Evolutionary conservation across 2,797 vertebrate genomes (phyloP), one percentile per base, ranked within the genome.

Genomic region (Bradypus variegatus): DNA sequence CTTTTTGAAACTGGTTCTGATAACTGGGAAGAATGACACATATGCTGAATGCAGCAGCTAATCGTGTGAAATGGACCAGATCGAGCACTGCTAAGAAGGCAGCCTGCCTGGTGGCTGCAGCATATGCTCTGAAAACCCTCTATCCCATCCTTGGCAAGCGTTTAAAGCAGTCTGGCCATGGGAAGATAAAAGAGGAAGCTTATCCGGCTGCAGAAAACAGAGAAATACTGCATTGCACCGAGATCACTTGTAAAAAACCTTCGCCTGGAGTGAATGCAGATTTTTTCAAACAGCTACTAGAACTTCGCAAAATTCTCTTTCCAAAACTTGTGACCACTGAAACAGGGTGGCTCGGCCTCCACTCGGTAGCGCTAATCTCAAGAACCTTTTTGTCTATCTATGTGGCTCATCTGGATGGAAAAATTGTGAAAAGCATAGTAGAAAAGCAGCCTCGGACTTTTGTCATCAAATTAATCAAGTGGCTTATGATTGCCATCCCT

Each of bases 351-450:
- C 98, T 99, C 0, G 98, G 98, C 80, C 95, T 99, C 73, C 99
- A 99, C 96, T 99, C 99, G 0, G 95, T 98, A 78, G 98, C 99
- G 38, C 96, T 99, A 36, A 96, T 99, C 60, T 99, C 99, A 23
- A 97, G 99, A 97, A 99, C 99, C 16, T 99, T 99, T 96, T 97
- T 99, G 80, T 99, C 99, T 23, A 99, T 99, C 84, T 99, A 99
- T 89, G 99, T 99, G 86, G 99, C 99, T 1, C 98, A 98, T 33
- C 94, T 99, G 96, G 99, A 99, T 81, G 99, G 99, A 0, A 99
- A 99, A 96, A 99, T 99, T 2, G 99, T 99, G 15, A 99, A 99
- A 92, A 99, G 98, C 90, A 99, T 99, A 89, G 99, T 99, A 96
- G 99, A 99, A 95, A 99, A 99, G 95, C 96, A 98, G 45, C 98